phyloP scores from a whole-genome alignment of 2,888 invertebrate genomes.

The Oligia fasciuncula region DNA sequence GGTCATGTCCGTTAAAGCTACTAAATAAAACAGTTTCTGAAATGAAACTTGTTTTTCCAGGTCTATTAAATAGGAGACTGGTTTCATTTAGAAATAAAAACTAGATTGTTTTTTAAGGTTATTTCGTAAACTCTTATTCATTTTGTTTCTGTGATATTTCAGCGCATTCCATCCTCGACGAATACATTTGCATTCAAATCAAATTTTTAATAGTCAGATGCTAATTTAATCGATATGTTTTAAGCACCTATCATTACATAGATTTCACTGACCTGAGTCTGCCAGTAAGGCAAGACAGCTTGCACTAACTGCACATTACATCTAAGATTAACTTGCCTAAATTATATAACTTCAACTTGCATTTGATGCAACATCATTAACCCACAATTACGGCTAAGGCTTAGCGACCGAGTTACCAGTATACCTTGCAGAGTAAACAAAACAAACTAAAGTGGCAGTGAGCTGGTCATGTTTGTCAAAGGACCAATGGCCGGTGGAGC shows the following conservation, averaged over 20 bases:
- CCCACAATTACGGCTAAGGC: conserved; percentile 29
- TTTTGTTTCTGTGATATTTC: conserved; percentile 24
- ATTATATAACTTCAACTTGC: conserved; percentile 45
- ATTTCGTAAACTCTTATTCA: conserved; percentile 7
- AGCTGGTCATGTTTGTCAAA: neutral
- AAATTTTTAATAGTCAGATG: conserved; percentile 12
- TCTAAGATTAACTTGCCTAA: conserved; percentile 35
- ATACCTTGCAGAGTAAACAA: neutral
- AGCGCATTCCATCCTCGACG: conserved; percentile 4
- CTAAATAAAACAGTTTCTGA: conserved; percentile 35
- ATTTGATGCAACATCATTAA: conserved; percentile 52
- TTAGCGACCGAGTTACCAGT: neutral
- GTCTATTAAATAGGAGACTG: conserved; percentile 19
- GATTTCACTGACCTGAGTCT: conserved; percentile 27
- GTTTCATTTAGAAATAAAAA: conserved; percentile 40
- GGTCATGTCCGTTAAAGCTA: conserved; percentile 25
- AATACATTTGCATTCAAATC: conserved; percentile 22
- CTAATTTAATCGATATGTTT: conserved; percentile 7
- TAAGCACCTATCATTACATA: conserved; percentile 19
- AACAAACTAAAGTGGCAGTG: neutral
- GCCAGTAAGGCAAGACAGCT: neutral
- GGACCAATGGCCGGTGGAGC: neutral
- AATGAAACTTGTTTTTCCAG: conserved; percentile 27
- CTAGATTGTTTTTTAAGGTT: conserved; percentile 39
- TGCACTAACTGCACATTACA: conserved; percentile 41